Evolutionary conservation across 2,888 invertebrate species (phyloP).

Genomic region (Lysandra coridon): DNA sequence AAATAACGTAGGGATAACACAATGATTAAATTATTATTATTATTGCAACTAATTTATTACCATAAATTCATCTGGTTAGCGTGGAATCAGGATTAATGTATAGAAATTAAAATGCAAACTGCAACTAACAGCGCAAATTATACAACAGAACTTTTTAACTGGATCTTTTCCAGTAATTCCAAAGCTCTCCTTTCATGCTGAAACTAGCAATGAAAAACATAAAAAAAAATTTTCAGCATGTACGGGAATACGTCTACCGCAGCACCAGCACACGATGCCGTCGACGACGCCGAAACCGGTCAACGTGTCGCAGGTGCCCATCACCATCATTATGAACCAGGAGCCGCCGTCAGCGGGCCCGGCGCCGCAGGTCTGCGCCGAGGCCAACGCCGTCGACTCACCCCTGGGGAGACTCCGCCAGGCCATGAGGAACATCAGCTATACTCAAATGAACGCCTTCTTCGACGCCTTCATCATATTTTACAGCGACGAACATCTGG

Average conservation of each 20-base stretch:
- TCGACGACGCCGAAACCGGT: conserved; percentile 46
- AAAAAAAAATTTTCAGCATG: conserved; percentile 53
- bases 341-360: conserved; percentile 47
- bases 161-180: too few relatives aligned
- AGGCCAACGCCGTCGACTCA: conserved; percentile 52
- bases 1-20: too few relatives aligned
- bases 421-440: conserved; percentile 70
- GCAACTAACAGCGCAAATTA: too few relatives aligned
- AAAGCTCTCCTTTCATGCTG: too few relatives aligned
- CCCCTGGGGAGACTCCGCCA: conserved; percentile 68
- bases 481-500: conserved; percentile 90
- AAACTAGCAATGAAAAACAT: too few relatives aligned
- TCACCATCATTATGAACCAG: conserved; percentile 52
- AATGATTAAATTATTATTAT: too few relatives aligned
- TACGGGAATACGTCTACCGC: conserved; percentile 48
- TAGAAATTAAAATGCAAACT: too few relatives aligned
- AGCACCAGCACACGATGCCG: conserved; percentile 42
- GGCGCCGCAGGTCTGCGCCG: conserved; percentile 53
- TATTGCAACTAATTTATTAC: too few relatives aligned
- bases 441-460: conserved; percentile 60
- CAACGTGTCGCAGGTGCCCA: conserved; percentile 44
- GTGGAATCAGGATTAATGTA: too few relatives aligned
- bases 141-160: too few relatives aligned
- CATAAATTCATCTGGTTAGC: too few relatives aligned
- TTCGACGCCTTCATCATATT: conserved; percentile 89